phyloP scores from a whole-genome alignment of 1,140 invertebrate species.

The Aphelenchoides avenae region DNA sequence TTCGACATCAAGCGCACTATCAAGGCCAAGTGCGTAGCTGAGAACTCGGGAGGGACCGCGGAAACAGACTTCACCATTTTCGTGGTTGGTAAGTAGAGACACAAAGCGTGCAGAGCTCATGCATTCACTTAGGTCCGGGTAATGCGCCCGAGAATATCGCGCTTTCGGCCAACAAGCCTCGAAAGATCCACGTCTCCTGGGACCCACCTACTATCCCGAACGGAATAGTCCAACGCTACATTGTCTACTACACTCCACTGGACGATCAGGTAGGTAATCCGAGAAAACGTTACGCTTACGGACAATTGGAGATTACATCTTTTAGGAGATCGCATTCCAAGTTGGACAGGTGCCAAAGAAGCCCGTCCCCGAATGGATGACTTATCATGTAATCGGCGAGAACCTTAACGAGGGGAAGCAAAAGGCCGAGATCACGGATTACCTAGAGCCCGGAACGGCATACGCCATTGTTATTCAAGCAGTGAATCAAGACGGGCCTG shows the following conservation, averaged over 20 bases:
- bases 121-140: conserved; percentile 41
- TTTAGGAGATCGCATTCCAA: conserved; percentile 46
- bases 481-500: conserved; percentile 56
- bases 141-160: conserved; percentile 57
- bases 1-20: conserved; percentile 47
- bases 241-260: conserved; percentile 57
- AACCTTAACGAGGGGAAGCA: conserved; percentile 48
- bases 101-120: too few species aligned
- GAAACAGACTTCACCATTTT: conserved; percentile 51
- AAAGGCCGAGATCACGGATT: conserved; percentile 48
- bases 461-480: conserved; percentile 58
- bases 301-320: conserved; percentile 17
- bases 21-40: conserved; percentile 52
- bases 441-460: conserved; percentile 49
- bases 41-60: conserved; percentile 49
- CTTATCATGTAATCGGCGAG: conserved; percentile 48
- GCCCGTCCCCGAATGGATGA: conserved; percentile 48
- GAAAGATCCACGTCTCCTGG: conserved; percentile 51
- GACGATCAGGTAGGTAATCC: conserved; percentile 49
- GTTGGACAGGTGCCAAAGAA: conserved; percentile 55
- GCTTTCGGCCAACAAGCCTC: conserved; percentile 46
- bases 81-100: conserved; percentile 39
- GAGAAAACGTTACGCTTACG: conserved; percentile 5
- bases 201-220: conserved; percentile 55
- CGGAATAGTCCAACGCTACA: conserved; percentile 57